Percentiles rank a stretch among this genome's conserved stretches.
These are phyloP conservation scores for Ctenicera cuprea DNA, from an alignment of 2,888 invertebrate species.

Conservation along the genomic window DNA sequence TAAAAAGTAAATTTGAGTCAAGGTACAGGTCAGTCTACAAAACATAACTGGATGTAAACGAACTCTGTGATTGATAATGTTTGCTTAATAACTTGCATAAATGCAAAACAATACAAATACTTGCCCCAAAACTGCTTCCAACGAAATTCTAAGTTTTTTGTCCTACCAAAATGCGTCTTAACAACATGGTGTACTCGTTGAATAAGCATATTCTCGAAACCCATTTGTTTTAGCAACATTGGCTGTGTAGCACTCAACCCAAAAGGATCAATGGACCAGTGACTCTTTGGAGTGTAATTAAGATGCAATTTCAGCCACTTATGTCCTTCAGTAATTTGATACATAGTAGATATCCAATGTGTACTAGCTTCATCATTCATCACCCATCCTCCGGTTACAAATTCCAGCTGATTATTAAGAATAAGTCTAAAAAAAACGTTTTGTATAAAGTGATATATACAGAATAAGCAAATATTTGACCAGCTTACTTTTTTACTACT, in stretches of 20 bases:
- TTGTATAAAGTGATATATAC: too few relatives aligned
- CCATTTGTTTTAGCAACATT: slow-evolving; percentile 86
- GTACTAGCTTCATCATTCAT: slow-evolving; percentile 99
- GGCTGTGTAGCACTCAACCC: slow-evolving; percentile 93
- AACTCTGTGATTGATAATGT: too few relatives aligned
- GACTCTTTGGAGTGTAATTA: slow-evolving; percentile 84
- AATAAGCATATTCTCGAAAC: slow-evolving; percentile 88
- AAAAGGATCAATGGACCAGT: slow-evolving; percentile 97
- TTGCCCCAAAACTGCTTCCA: slow-evolving; percentile 97
- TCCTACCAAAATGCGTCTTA: slow-evolving; percentile 91
- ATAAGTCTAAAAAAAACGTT: slow-evolving; percentile 77
- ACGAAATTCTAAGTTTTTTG: slow-evolving; percentile 91
- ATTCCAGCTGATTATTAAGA: slow-evolving; percentile 91
- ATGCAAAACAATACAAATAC: too few relatives aligned
- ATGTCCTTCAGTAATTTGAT: slow-evolving; percentile 96
- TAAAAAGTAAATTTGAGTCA: too few relatives aligned
- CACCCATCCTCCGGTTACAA: slow-evolving; percentile 99
- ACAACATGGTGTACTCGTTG: slow-evolving; percentile 96
- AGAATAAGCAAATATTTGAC: not conserved
- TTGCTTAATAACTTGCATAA: too few relatives aligned
- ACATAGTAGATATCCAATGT: slow-evolving; percentile 92
- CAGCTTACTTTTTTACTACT: slow-evolving; percentile 74
- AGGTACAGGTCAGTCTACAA: too few relatives aligned
- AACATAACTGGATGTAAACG: too few relatives aligned
- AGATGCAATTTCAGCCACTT: slow-evolving; percentile 92